Evolutionary conservation across 2,113 vertebrate genomes (phyloP).

Genomic region (Toxotes jaculatrix): DNA sequence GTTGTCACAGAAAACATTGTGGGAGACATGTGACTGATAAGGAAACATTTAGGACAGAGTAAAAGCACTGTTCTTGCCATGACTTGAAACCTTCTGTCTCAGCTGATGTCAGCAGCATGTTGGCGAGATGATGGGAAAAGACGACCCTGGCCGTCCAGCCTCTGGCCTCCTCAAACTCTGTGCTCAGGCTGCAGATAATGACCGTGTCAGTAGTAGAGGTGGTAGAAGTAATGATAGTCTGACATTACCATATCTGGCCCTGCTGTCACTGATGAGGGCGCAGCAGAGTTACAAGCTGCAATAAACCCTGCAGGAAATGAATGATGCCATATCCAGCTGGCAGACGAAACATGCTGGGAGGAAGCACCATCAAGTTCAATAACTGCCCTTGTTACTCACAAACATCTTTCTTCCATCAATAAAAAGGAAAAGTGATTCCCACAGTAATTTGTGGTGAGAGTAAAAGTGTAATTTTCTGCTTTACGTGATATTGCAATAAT

Average conservation of each 20-base stretch:
- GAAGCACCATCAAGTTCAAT: conserved; percentile 22
- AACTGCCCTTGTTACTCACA: conserved; percentile 36
- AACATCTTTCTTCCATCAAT: conserved; percentile 15
- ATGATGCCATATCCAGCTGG: conserved; percentile 37
- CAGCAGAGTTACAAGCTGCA: conserved; percentile 33
- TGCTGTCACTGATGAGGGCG: conserved; percentile 31
- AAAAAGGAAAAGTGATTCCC: background rate
- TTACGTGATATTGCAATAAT: background rate
- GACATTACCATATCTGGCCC: conserved; percentile 38
- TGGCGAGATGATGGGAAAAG: background rate
- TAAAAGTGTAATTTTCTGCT: background rate
- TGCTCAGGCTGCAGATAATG: conserved; percentile 15
- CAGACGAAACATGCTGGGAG: conserved; percentile 30
- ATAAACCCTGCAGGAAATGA: conserved; percentile 46
- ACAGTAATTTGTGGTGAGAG: background rate
- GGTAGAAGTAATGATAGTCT: conserved; percentile 10
- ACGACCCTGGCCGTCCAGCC: background rate
- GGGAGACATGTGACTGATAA: conserved; percentile 4
- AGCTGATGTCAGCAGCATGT: conserved; percentile 15
- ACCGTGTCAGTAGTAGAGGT: background rate
- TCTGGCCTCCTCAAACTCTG: conserved; percentile 1
- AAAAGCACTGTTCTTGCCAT: background rate
- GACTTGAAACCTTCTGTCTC: background rate
- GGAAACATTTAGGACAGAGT: background rate
- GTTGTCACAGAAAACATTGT: background rate